These are phyloP conservation scores for Lampris incognitus DNA, from an alignment of 2,113 vertebrate genomes.

Conservation along the genomic window DNA sequence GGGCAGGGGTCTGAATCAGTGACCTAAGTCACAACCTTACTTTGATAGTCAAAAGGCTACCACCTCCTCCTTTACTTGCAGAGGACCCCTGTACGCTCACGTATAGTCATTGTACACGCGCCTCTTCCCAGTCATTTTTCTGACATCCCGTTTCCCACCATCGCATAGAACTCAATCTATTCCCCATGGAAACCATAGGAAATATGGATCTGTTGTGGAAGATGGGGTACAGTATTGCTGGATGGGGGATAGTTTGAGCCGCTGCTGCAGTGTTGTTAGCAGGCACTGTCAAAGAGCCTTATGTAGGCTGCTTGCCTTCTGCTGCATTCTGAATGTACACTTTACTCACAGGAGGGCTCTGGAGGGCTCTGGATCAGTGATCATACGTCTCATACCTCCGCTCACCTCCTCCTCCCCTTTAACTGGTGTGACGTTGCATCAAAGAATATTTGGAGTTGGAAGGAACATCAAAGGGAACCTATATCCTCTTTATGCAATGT, in stretches of 20 bases:
- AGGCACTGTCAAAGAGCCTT: neutral
- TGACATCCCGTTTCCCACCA: no score
- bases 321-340: neutral
- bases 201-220: neutral
- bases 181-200: neutral
- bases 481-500: neutral
- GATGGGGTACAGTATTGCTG: neutral
- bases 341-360: neutral
- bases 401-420: neutral
- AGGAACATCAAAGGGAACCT: neutral
- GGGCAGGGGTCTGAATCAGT: no score
- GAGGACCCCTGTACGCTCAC: no score
- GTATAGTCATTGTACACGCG: no score
- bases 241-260: neutral
- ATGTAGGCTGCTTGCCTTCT: neutral
- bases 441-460: neutral
- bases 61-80: no score
- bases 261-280: neutral
- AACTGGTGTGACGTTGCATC: conserved; percentile 2
- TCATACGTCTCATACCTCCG: no score
- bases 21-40: no score
- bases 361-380: no score
- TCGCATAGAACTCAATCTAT: neutral
- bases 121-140: no score
- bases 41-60: no score